These are phyloP conservation scores for Smutsia gigantea DNA, from an alignment of 2,797 vertebrate species.

Conservation along the genomic window DNA sequence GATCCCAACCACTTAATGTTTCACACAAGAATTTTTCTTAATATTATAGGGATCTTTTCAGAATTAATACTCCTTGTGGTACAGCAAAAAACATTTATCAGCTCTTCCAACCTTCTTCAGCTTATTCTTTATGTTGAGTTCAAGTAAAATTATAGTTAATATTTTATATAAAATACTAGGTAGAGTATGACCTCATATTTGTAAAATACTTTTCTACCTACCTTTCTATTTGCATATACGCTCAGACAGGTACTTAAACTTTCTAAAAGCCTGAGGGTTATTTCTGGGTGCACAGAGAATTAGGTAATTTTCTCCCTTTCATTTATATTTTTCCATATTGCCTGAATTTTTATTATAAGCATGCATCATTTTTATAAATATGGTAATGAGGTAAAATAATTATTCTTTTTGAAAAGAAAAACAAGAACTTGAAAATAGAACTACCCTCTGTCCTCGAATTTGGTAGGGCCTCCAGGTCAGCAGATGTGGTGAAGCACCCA, in stretches of 20 bases:
- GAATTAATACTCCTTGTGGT: neutral
- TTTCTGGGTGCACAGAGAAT: neutral
- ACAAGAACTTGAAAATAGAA: neutral
- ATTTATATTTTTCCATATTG: neutral
- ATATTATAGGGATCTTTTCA: neutral
- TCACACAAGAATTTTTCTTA: neutral
- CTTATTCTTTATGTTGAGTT: neutral
- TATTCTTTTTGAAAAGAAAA: constrained; percentile 38
- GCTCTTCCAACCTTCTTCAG: neutral
- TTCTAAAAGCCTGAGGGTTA: neutral
- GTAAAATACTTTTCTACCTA: neutral
- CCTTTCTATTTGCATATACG: neutral
- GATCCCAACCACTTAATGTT: neutral
- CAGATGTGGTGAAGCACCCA: neutral
- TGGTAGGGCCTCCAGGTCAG: neutral
- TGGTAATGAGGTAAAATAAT: neutral
- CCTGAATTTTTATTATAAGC: constrained; percentile 36
- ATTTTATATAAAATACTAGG: neutral
- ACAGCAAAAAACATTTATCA: neutral
- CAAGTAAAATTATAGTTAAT: neutral
- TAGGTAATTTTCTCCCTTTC: neutral
- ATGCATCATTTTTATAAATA: constrained; percentile 2
- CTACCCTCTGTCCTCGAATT: neutral
- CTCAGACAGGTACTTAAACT: neutral
- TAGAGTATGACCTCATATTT: neutral